These are phyloP conservation scores for Phataginus tricuspis DNA, from an alignment of 2,797 vertebrate species.

Conservation along the genomic window DNA sequence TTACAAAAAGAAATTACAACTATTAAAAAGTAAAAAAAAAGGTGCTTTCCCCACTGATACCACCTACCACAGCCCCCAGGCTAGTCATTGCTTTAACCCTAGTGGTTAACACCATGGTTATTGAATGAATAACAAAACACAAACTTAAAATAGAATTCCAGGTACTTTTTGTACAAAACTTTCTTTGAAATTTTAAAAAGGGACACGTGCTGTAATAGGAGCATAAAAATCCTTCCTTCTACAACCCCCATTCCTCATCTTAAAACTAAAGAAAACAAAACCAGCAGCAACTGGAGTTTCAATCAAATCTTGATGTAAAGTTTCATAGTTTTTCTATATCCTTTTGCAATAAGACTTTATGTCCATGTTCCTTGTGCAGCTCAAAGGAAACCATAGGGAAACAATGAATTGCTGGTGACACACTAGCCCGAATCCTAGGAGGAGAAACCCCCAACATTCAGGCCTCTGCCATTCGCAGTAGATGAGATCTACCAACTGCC, in stretches of 20 bases:
- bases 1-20: background rate
- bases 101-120: background rate
- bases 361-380: background rate
- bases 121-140: slow-evolving; percentile 3
- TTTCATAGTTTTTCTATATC: background rate
- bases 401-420: background rate
- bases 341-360: background rate
- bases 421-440: background rate
- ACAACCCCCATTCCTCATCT: background rate
- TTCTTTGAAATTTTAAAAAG: background rate
- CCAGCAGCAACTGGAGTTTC: background rate
- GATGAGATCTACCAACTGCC: background rate
- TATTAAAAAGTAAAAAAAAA: background rate
- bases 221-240: background rate
- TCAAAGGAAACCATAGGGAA: background rate
- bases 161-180: background rate
- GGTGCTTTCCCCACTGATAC: background rate
- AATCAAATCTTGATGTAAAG: background rate
- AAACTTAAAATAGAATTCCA: background rate
- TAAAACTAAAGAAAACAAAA: slow-evolving; percentile 18
- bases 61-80: background rate
- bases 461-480: background rate
- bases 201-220: background rate
- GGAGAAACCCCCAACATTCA: background rate
- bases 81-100: background rate